Conservation (phyloP, 2,888 invertebrate species). For the Agelastica alni region DNA sequence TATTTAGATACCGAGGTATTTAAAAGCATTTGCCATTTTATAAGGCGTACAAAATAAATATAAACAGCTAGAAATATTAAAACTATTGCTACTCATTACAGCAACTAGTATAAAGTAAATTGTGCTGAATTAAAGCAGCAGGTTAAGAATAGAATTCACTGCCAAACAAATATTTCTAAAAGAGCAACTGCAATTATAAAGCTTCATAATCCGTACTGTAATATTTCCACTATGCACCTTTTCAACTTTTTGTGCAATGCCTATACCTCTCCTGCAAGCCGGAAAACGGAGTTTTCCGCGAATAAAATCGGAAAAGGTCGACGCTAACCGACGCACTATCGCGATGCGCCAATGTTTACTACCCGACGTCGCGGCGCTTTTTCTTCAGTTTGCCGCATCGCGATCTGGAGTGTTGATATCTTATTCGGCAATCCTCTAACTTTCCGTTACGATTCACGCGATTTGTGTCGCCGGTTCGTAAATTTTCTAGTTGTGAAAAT, state of each 20-base stretch:
- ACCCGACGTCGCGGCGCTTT: slow-evolving; percentile 52
- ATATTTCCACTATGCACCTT: slow-evolving; percentile 12
- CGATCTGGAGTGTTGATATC: slow-evolving; percentile 32
- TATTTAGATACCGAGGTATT: too few species aligned
- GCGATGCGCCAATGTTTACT: slow-evolving; percentile 55
- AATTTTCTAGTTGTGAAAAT: slow-evolving; percentile 1
- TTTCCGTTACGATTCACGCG: slow-evolving; percentile 1
- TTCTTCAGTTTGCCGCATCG: slow-evolving; percentile 54
- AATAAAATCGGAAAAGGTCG: slow-evolving; percentile 25
- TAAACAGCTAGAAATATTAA: too few species aligned
- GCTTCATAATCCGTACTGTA: slow-evolving; percentile 39
- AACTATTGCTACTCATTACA: too few species aligned
- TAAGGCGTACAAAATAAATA: too few species aligned
- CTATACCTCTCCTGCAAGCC: slow-evolving; percentile 15
- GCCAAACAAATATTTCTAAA: background rate
- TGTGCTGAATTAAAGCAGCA: too few species aligned
- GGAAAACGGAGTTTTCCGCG: slow-evolving; percentile 46
- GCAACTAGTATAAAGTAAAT: too few species aligned
- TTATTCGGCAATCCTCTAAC: background rate
- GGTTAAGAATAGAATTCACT: too few species aligned
- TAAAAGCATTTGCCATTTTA: too few species aligned
- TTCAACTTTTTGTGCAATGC: slow-evolving; percentile 22
- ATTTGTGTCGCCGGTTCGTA: slow-evolving; percentile 4
- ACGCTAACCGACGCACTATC: slow-evolving; percentile 38
- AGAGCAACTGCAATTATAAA: slow-evolving; percentile 9